Percentiles rank a stretch among this genome's conserved stretches.
These are phyloP conservation scores for Haemorhous mexicanus DNA, from an alignment of 2,113 vertebrate genomes.

Conservation along the genomic window DNA sequence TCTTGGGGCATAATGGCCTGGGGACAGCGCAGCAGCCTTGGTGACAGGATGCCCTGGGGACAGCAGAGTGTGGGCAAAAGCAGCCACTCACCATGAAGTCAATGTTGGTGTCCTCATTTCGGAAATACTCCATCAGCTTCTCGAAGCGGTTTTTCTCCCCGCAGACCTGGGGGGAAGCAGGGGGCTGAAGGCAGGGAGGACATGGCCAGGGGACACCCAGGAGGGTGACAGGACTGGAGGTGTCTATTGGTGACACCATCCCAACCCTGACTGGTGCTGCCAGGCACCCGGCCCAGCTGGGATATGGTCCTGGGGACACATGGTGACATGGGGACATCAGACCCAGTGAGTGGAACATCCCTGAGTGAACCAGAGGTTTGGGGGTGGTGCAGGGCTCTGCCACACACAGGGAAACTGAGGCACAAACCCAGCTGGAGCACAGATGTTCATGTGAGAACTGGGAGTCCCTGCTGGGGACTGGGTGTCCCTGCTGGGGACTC, in stretches of 20 bases:
- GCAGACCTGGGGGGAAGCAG: constrained; percentile 67
- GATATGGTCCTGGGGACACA: fast-evolving
- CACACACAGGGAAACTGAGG: neutral
- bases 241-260: neutral
- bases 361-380: fast-evolving
- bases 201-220: neutral
- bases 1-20: neutral
- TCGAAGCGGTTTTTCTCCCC: constrained; percentile 83
- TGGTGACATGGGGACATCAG: neutral
- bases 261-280: neutral
- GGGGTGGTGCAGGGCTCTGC: neutral
- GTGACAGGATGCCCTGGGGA: neutral
- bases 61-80: neutral
- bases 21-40: neutral
- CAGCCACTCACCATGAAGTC: constrained; percentile 90
- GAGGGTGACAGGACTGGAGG: neutral
- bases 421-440: fast-evolving
- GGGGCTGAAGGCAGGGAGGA: neutral
- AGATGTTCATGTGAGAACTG: fast-evolving
- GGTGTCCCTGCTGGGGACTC: constrained; percentile 17
- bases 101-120: constrained; percentile 87
- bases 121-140: constrained; percentile 93
- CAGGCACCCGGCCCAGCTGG: neutral
- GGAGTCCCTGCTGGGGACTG: neutral
- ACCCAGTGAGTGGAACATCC: neutral